phyloP scores from a whole-genome alignment of 2,888 invertebrate species.

The Aromia moschata region DNA sequence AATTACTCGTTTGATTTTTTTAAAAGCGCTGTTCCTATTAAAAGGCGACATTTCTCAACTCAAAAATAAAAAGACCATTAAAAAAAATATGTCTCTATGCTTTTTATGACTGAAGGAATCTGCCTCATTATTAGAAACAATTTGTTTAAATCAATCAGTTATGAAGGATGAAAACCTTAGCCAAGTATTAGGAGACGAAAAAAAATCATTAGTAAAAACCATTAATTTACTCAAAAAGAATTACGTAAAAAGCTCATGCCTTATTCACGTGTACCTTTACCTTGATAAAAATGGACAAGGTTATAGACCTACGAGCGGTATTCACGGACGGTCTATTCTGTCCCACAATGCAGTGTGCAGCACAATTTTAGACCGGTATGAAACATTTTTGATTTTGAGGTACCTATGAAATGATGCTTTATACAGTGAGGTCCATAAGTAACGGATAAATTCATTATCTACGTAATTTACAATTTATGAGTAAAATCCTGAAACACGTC shows the following conservation, averaged over 20 bases:
- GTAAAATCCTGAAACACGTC: too few species aligned
- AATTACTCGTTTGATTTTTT: too few species aligned
- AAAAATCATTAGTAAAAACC: not conserved
- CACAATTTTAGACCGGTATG: constrained; percentile 27
- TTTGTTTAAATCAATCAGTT: not conserved
- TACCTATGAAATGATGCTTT: too few species aligned
- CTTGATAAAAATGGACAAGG: constrained; percentile 15
- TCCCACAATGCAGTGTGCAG: not conserved
- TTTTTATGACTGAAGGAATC: too few species aligned
- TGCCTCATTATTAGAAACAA: too few species aligned
- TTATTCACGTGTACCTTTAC: constrained; percentile 3
- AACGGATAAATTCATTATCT: too few species aligned
- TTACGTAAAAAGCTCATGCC: constrained; percentile 3
- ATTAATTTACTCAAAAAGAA: not conserved
- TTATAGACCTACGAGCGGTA: constrained; percentile 11
- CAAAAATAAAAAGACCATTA: too few species aligned
- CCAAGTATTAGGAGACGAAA: not conserved
- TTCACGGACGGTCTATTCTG: constrained; percentile 27
- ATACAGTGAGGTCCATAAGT: too few species aligned
- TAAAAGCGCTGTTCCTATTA: too few species aligned
- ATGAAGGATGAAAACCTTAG: not conserved
- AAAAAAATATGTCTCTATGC: too few species aligned
- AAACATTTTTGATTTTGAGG: constrained; percentile 15
- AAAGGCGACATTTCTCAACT: too few species aligned
- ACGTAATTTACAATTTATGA: too few species aligned